These are phyloP conservation scores for Agrochola lota DNA, from an alignment of 2,888 invertebrate species.

Conservation along the genomic window DNA sequence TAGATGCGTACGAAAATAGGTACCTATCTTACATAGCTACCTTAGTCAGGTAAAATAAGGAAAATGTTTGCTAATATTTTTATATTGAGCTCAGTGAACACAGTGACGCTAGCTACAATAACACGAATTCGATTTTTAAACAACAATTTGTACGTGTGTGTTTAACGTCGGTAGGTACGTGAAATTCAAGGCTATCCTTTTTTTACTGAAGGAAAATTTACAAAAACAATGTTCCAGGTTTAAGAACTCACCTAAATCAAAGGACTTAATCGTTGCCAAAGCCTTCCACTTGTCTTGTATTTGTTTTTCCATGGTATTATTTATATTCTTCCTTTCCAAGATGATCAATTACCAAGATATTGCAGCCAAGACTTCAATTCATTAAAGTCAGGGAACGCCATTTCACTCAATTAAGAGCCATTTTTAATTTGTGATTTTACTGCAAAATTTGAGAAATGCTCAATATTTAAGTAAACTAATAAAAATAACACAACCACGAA, in stretches of 20 bases:
- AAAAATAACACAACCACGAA: constrained; percentile 43
- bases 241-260: constrained; percentile 82
- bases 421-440: constrained; percentile 40
- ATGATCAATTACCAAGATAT: constrained; percentile 66
- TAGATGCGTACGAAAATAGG: background rate
- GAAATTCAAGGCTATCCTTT: constrained; percentile 16
- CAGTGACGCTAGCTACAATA: background rate
- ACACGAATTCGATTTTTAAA: background rate
- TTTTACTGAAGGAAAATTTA: background rate
- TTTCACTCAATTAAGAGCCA: constrained; percentile 70
- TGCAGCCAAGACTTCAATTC: constrained; percentile 80
- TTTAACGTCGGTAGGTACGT: background rate
- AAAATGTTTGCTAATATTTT: background rate
- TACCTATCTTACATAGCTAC: background rate
- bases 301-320: constrained; percentile 78
- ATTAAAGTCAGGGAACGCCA: constrained; percentile 75
- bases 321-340: constrained; percentile 23
- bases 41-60: background rate
- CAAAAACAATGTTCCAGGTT: background rate
- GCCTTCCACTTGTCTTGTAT: constrained; percentile 85
- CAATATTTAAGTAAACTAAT: constrained; percentile 29
- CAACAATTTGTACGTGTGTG: background rate
- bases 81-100: background rate
- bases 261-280: constrained; percentile 86
- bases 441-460: constrained; percentile 11